These are phyloP conservation scores for Dione juno DNA, from an alignment of 2,888 invertebrate genomes.

Conservation along the genomic window DNA sequence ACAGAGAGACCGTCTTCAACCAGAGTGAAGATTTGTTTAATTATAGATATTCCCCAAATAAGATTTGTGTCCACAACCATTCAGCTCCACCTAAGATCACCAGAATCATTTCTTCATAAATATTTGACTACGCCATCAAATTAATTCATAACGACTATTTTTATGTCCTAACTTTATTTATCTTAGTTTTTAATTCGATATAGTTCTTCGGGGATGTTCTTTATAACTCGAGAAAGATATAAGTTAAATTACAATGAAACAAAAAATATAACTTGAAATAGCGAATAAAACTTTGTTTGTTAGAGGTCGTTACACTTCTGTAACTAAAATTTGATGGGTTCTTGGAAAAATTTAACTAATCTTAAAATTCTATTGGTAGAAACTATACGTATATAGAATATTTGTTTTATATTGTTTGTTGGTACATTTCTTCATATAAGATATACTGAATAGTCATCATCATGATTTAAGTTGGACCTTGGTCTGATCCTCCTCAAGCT, in stretches of 20 bases:
- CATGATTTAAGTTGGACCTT: no score
- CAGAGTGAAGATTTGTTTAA: no score
- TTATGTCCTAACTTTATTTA: conserved; percentile 49
- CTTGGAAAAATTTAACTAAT: no score
- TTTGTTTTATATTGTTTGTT: no score
- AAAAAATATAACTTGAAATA: conserved; percentile 4
- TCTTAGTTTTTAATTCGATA: conserved; percentile 27
- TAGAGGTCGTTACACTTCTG: conserved; percentile 1
- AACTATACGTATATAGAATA: no score
- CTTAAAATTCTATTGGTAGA: no score
- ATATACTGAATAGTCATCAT: no score
- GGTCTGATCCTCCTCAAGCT: no score
- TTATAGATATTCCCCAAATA: background rate
- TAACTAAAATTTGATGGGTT: background rate
- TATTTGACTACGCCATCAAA: conserved; percentile 39
- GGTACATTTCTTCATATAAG: no score
- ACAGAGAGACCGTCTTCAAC: no score
- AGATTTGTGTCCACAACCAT: background rate
- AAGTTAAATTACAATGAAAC: conserved; percentile 13
- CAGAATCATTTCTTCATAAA: conserved; percentile 31
- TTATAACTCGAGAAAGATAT: conserved; percentile 17
- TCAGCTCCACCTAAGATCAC: background rate
- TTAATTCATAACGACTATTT: conserved; percentile 47
- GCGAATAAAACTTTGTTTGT: background rate
- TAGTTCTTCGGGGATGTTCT: conserved; percentile 15